Evolutionary conservation across 2,797 vertebrate genomes (phyloP).

Genomic region (Loriculus beryllinus): DNA sequence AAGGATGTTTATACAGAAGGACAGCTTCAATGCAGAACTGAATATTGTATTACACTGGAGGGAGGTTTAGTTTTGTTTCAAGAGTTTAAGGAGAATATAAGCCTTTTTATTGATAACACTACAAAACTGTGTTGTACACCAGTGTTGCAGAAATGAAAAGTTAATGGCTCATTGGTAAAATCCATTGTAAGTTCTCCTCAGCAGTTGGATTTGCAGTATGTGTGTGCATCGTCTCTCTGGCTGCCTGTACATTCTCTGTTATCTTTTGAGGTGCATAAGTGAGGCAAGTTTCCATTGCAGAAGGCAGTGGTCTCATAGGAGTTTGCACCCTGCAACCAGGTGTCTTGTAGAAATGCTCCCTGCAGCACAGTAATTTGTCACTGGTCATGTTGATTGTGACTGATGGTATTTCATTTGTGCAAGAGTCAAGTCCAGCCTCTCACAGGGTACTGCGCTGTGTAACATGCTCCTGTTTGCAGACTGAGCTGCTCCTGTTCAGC

Average conservation of each 20-base stretch:
- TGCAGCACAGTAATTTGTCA: not conserved
- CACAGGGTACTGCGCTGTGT: accelerated
- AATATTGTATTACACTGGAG: not conserved
- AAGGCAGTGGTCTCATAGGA: not conserved
- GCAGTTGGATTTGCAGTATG: not conserved
- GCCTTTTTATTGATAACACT: not conserved
- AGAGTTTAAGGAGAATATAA: not conserved
- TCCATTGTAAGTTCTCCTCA: not conserved
- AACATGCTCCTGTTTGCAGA: accelerated
- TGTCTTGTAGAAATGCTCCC: not conserved
- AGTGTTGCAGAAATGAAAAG: not conserved
- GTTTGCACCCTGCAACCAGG: not conserved
- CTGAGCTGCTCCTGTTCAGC: not conserved
- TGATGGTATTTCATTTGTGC: not conserved
- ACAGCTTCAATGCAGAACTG: not conserved
- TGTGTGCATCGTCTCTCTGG: not conserved
- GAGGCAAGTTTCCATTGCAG: not conserved
- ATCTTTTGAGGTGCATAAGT: not conserved
- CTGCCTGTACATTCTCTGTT: not conserved
- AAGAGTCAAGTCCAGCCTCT: not conserved
- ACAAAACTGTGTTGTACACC: not conserved
- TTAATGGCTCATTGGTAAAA: not conserved
- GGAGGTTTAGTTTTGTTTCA: not conserved
- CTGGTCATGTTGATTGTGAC: accelerated
- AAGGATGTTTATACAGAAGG: not conserved